A percentile compares a stretch with the other conserved stretches of the same genome.
Conservation (phyloP, 2,888 invertebrate species). For the Ferrisia virgata region DNA sequence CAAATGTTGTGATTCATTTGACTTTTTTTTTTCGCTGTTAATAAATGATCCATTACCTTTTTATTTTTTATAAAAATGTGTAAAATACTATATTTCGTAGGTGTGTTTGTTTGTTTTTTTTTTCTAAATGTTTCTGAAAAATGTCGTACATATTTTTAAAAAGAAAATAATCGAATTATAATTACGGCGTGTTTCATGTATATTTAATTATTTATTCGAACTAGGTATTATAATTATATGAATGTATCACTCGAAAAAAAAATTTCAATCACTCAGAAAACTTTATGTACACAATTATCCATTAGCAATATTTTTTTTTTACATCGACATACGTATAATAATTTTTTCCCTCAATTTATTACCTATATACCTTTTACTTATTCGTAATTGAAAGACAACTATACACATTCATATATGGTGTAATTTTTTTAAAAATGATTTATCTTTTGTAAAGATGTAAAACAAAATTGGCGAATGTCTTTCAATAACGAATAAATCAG, state of each 20-base stretch:
- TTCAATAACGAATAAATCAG: background rate
- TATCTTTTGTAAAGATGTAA: background rate
- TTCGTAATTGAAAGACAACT: background rate
- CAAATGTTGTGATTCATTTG: constrained; percentile 20
- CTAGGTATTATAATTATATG: background rate
- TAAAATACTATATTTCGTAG: constrained; percentile 14
- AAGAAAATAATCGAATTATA: background rate
- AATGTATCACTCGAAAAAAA: background rate
- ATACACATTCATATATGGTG: background rate
- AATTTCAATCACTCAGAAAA: background rate
- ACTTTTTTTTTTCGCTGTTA: constrained; percentile 12
- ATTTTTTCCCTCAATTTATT: too few species aligned
- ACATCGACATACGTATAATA: background rate
- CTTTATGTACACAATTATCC: background rate
- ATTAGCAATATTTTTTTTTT: background rate
- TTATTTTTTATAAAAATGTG: constrained; percentile 24
- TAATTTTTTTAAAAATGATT: background rate
- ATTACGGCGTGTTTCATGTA: constrained; percentile 3
- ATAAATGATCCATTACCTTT: constrained; percentile 12
- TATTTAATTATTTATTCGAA: background rate
- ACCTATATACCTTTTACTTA: background rate
- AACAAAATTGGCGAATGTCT: background rate
- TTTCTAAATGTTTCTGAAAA: constrained; percentile 20
- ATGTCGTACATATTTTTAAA: constrained; percentile 2
- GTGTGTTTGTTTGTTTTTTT: background rate